Conservation (phyloP, 2,888 invertebrate species). For the Lochmaea capreae region DNA sequence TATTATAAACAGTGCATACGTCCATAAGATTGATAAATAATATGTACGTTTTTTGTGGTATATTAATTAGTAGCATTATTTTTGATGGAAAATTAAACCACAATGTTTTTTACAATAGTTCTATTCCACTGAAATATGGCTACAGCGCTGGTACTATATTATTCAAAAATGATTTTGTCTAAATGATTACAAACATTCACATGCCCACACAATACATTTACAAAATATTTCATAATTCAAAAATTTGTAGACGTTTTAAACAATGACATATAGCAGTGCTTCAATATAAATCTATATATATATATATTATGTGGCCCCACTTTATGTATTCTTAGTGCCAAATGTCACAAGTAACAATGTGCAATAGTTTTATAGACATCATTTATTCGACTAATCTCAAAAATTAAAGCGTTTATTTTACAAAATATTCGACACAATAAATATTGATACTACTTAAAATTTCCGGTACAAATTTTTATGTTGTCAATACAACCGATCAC, state of each 20-base stretch:
- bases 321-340: slow-evolving; percentile 33
- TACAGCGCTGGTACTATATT: too few species aligned
- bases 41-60: too few species aligned
- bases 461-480: background rate
- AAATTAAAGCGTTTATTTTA: slow-evolving; percentile 14
- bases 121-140: too few species aligned
- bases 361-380: slow-evolving; percentile 25
- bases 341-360: slow-evolving; percentile 34
- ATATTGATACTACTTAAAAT: background rate
- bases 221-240: slow-evolving; percentile 22
- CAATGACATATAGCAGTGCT: slow-evolving; percentile 33
- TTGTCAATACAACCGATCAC: background rate
- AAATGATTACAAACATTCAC: slow-evolving; percentile 7
- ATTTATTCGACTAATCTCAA: slow-evolving; percentile 17
- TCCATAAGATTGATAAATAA: too few species aligned
- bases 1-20: too few species aligned
- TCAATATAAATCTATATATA: slow-evolving; percentile 29
- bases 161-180: background rate
- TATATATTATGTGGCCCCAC: slow-evolving; percentile 36
- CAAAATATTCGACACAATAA: background rate
- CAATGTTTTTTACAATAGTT: too few species aligned
- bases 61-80: too few species aligned
- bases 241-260: slow-evolving; percentile 14
- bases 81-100: too few species aligned
- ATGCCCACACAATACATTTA: slow-evolving; percentile 9